Conservation (phyloP, 2,888 invertebrate genomes). For the Oscheius sp. region DNA sequence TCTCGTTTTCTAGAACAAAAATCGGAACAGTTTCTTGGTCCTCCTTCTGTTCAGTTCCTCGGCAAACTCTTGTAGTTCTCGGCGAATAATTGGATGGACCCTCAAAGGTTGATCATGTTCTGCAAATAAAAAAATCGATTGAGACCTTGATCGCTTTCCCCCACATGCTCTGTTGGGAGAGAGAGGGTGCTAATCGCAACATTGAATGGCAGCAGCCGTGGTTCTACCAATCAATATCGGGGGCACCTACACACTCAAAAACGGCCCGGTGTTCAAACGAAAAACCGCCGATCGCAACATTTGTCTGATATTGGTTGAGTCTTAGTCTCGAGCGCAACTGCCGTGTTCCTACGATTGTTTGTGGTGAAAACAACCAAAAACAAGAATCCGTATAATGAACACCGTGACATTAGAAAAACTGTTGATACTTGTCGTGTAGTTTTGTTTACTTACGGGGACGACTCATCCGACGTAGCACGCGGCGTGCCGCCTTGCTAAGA, state of each 20-base stretch:
- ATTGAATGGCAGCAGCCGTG: constrained; percentile 27
- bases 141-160: background rate
- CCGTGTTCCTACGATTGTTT: background rate
- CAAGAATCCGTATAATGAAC: background rate
- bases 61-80: constrained; percentile 49
- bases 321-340: background rate
- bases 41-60: constrained; percentile 48
- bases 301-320: background rate
- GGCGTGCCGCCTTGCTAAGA: constrained; percentile 51
- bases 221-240: constrained; percentile 28
- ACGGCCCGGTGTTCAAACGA: constrained; percentile 22
- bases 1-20: constrained; percentile 2
- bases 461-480: constrained; percentile 53
- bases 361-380: background rate
- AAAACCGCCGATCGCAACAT: constrained; percentile 6
- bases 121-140: constrained; percentile 13
- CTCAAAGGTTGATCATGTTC: constrained; percentile 41
- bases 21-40: constrained; percentile 41
- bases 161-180: constrained; percentile 1
- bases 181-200: constrained; percentile 20
- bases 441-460: constrained; percentile 37
- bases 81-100: constrained; percentile 40
- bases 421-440: constrained; percentile 25
- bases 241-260: constrained; percentile 18
- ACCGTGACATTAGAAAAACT: constrained; percentile 28